phyloP scores from a whole-genome alignment of 2,888 invertebrate genomes.

The Polietes domitor region DNA sequence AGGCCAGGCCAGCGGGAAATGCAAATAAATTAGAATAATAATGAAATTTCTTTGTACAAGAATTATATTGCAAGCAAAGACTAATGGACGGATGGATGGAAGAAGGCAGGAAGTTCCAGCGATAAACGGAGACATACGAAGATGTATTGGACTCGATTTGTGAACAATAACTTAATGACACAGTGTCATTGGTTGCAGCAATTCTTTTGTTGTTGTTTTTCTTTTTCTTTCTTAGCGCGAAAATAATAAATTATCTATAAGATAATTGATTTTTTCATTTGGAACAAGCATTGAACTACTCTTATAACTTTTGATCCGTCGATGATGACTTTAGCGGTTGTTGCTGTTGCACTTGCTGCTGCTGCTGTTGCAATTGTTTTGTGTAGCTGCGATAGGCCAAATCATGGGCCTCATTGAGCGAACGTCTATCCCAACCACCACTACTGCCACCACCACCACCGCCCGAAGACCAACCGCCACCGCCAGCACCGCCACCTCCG shows the following conservation, averaged over 20 bases:
- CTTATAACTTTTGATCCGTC: conserved; percentile 53
- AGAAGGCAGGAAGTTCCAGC: no score
- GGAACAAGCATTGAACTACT: conserved; percentile 48
- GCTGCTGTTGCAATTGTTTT: conserved; percentile 77
- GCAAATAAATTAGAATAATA: not conserved
- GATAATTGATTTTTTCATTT: conserved; percentile 73
- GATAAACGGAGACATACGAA: no score
- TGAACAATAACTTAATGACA: conserved; percentile 51
- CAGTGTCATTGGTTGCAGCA: conserved; percentile 36
- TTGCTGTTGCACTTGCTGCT: conserved; percentile 68
- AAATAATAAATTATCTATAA: conserved; percentile 73
- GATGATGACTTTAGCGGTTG: conserved; percentile 63
- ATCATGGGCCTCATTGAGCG: conserved; percentile 84
- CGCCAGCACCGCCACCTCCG: conserved; percentile 81
- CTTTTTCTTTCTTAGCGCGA: no score
- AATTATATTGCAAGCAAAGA: not conserved
- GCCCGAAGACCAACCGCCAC: conserved; percentile 77
- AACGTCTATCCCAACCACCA: conserved; percentile 88
- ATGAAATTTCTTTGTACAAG: not conserved
- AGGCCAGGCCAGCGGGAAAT: not conserved
- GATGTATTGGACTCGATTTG: conserved; percentile 12
- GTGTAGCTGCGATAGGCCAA: conserved; percentile 87
- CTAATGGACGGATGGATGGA: not conserved
- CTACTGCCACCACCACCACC: conserved; percentile 83
- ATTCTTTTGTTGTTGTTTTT: no score